Percentiles rank a stretch among this genome's conserved stretches.
phyloP scores from a whole-genome alignment of 2,113 vertebrate genomes.

The Danionella cerebrum region DNA sequence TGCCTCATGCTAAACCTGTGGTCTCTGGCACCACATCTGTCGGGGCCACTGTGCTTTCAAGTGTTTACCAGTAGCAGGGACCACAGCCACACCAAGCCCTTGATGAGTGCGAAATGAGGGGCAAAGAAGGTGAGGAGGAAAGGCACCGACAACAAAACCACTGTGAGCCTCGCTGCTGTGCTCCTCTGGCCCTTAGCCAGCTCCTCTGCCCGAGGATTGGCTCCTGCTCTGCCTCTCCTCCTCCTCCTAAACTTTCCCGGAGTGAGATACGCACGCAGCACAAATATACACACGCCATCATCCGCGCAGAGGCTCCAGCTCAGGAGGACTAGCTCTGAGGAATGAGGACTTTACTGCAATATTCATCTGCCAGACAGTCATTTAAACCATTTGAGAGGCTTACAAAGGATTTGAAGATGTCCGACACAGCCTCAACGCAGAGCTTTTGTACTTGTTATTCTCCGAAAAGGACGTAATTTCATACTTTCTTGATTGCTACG shows the following conservation, averaged over 20 bases:
- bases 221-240: slow-evolving; percentile 53
- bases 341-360: background rate
- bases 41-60: background rate
- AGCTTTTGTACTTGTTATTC: background rate
- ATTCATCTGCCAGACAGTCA: background rate
- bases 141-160: slow-evolving; percentile 56
- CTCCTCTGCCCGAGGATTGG: slow-evolving; percentile 56
- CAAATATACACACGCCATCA: slow-evolving; percentile 47
- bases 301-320: slow-evolving; percentile 47
- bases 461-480: background rate
- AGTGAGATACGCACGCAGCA: slow-evolving; percentile 53
- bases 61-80: slow-evolving; percentile 34
- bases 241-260: slow-evolving; percentile 55
- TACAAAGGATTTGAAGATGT: background rate
- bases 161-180: slow-evolving; percentile 55
- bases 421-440: background rate
- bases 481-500: background rate
- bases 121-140: slow-evolving; percentile 37
- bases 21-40: background rate
- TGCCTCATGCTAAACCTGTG: background rate
- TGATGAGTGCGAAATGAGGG: background rate
- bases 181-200: slow-evolving; percentile 53
- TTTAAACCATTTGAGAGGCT: background rate
- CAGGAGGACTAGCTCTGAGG: slow-evolving; percentile 34
- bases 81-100: slow-evolving; percentile 21